Conservation (phyloP, 2,113 vertebrate species). For the Phoxinus phoxinus region DNA sequence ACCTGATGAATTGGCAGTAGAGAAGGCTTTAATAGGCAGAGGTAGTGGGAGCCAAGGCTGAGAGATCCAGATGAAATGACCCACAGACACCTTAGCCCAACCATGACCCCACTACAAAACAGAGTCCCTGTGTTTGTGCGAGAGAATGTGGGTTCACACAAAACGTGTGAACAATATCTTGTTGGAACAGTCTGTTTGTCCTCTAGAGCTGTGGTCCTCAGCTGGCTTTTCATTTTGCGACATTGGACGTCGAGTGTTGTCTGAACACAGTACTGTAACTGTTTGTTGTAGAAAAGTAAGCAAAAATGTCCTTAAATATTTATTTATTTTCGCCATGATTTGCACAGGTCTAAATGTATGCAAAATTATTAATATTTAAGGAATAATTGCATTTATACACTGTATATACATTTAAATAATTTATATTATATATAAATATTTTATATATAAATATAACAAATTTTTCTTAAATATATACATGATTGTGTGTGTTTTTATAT, state of each 20-base stretch:
- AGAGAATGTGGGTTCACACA: neutral
- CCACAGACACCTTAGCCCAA: conserved; percentile 28
- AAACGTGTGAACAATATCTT: neutral
- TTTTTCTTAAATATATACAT: too few species aligned
- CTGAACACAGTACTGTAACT: neutral
- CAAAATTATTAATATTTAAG: neutral
- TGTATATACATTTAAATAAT: too few species aligned
- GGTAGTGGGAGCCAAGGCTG: conserved; percentile 23
- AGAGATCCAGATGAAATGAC: conserved; percentile 11
- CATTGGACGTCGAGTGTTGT: neutral
- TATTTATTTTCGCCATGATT: too few species aligned
- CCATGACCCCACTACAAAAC: conserved; percentile 43
- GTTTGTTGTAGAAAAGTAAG: neutral
- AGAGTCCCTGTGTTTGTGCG: neutral
- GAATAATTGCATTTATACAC: too few species aligned
- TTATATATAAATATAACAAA: too few species aligned
- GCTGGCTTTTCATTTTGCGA: neutral
- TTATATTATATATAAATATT: too few species aligned
- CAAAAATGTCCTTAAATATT: neutral
- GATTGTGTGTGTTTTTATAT: too few species aligned
- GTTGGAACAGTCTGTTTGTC: neutral
- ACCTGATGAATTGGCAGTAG: conserved; percentile 44
- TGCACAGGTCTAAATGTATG: too few species aligned
- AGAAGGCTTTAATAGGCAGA: conserved; percentile 13
- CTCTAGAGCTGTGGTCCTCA: conserved; percentile 6